Conservation (phyloP, 2,888 invertebrate genomes). For the Acronicta aceris region DNA sequence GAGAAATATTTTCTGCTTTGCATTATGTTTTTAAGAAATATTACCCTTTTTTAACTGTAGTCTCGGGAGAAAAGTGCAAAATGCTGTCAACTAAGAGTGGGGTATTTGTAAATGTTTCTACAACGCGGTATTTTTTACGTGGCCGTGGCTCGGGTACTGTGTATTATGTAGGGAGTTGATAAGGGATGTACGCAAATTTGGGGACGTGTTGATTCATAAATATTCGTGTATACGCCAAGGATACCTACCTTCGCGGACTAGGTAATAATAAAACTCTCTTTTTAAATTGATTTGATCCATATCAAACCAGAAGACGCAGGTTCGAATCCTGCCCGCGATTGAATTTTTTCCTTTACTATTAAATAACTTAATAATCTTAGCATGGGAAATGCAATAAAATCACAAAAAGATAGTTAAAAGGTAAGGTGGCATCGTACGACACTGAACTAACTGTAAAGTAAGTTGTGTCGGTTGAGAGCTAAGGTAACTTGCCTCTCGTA, state of each 20-base stretch:
- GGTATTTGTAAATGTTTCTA: conserved; percentile 3
- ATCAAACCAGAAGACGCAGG: no score
- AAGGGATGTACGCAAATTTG: conserved; percentile 8
- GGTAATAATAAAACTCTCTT: no score
- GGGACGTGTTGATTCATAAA: conserved; percentile 34
- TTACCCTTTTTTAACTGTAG: not conserved
- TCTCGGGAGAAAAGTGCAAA: conserved; percentile 34
- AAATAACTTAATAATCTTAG: no score
- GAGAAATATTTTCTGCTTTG: conserved; percentile 26
- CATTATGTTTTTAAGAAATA: conserved; percentile 24
- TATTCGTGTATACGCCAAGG: not conserved
- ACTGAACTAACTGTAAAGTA: no score
- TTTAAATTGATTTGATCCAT: not conserved
- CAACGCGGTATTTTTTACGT: conserved; percentile 25
- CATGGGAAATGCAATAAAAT: no score
- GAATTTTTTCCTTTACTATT: no score
- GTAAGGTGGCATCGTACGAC: no score
- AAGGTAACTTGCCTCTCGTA: no score
- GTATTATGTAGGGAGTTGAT: conserved; percentile 24
- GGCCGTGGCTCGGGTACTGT: conserved; percentile 12
- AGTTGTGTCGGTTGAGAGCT: no score
- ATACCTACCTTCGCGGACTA: no score
- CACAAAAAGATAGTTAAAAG: no score
- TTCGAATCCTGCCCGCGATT: no score
- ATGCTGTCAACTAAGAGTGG: conserved; percentile 24